Percentiles rank a stretch among this genome's conserved stretches.
Evolutionary conservation across 2,113 vertebrate genomes (phyloP).

Genomic region (Hirundichthys speculiger): DNA sequence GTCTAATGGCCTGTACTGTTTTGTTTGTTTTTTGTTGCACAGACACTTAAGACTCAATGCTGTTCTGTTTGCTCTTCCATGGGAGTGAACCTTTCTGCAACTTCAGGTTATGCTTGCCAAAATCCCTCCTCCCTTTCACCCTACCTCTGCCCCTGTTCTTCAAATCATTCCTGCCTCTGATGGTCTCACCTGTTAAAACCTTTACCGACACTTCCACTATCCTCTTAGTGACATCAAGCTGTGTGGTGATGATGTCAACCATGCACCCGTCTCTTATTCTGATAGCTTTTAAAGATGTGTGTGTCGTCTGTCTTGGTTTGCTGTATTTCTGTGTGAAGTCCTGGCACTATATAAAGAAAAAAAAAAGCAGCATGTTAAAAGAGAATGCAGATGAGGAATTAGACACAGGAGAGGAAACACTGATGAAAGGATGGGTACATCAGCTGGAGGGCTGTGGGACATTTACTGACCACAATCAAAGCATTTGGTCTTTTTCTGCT

Average conservation of each 20-base stretch:
- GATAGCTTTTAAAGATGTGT: conserved; percentile 55
- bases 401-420: conserved; percentile 13
- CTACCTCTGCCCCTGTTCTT: conserved; percentile 25
- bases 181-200: conserved; percentile 6
- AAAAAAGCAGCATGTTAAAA: conserved; percentile 59
- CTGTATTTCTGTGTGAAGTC: conserved; percentile 72
- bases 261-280: conserved; percentile 61
- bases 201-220: conserved; percentile 21
- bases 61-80: conserved; percentile 63
- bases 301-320: conserved; percentile 62
- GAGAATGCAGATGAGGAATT: conserved; percentile 28
- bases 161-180: conserved; percentile 41
- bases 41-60: conserved; percentile 72
- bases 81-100: conserved; percentile 72
- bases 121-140: conserved; percentile 11
- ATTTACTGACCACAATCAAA: conserved; percentile 62
- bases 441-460: conserved; percentile 40
- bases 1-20: conserved; percentile 77
- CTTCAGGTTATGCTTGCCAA: conserved; percentile 71
- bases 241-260: conserved; percentile 53
- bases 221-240: conserved; percentile 30
- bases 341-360: conserved; percentile 36
- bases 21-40: no score
- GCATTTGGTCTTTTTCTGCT: conserved; percentile 64
- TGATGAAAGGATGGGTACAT: conserved; percentile 28